These are phyloP conservation scores for Apostichopus parvimensis DNA, from an alignment of 35 echinoderm and acorn worm species.

Conservation along the genomic window DNA sequence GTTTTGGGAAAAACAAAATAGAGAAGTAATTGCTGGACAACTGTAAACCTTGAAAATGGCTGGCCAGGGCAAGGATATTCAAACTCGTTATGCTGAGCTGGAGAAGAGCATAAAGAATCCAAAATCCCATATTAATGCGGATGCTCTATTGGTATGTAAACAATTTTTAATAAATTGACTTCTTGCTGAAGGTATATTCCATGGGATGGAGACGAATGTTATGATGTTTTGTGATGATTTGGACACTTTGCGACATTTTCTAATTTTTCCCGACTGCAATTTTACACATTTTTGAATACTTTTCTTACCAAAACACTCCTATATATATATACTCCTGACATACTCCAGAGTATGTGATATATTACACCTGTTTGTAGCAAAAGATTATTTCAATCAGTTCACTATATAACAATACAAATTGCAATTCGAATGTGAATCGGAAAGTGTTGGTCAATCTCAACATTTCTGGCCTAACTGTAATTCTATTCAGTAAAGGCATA, in stretches of 20 bases:
- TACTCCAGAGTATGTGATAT: no score
- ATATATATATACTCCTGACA: no score
- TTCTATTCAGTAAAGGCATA: no score
- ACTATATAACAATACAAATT: no score
- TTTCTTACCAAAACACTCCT: no score
- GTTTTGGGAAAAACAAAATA: not conserved
- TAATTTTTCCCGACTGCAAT: not conserved
- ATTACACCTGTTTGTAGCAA: no score
- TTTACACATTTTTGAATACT: no score
- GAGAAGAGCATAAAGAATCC: constrained; percentile 63
- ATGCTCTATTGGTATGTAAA: constrained; percentile 76
- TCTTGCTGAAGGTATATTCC: not conserved
- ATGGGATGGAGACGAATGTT: not conserved
- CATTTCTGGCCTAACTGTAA: no score
- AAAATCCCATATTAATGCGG: constrained; percentile 67
- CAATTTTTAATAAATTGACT: not conserved
- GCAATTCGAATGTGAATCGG: no score
- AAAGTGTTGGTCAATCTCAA: no score
- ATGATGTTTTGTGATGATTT: not conserved
- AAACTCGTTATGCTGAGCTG: constrained; percentile 61
- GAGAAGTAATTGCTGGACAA: not conserved
- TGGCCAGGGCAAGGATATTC: not conserved
- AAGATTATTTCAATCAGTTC: no score
- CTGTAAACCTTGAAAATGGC: not conserved
- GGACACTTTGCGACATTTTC: not conserved